phyloP scores from a whole-genome alignment of 2,888 invertebrate genomes.

The Cryptophagus acutangulus region DNA sequence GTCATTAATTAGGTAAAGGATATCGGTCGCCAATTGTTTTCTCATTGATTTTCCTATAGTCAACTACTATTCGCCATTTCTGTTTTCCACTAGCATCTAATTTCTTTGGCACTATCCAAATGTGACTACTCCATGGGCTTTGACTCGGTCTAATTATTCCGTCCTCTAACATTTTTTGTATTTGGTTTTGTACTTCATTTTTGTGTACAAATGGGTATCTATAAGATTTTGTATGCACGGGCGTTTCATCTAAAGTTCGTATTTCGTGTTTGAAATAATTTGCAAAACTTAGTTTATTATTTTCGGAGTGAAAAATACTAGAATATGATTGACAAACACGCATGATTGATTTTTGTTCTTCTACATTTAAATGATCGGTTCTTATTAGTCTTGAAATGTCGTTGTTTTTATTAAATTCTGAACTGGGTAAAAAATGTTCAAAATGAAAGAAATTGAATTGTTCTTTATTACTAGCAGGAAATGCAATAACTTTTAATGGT shows the following conservation, averaged over 20 bases:
- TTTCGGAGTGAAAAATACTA: slow-evolving; percentile 17
- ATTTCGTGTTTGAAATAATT: slow-evolving; percentile 22
- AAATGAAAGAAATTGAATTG: slow-evolving; percentile 1
- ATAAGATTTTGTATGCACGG: slow-evolving; percentile 20
- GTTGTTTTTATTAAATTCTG: not conserved
- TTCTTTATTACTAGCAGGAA: not conserved
- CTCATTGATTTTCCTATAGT: no score
- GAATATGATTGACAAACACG: slow-evolving; percentile 15
- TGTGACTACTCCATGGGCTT: not conserved
- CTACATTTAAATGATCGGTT: slow-evolving; percentile 19
- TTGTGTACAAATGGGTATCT: slow-evolving; percentile 20
- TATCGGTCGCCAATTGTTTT: slow-evolving; percentile 7
- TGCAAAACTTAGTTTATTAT: slow-evolving; percentile 16
- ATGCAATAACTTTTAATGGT: slow-evolving; percentile 6
- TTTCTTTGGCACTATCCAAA: slow-evolving; percentile 4
- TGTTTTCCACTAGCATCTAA: not conserved
- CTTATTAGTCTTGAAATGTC: slow-evolving; percentile 9
- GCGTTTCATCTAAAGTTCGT: slow-evolving; percentile 18
- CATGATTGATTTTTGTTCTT: slow-evolving; percentile 20
- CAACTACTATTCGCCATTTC: slow-evolving; percentile 8
- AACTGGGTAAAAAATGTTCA: not conserved
- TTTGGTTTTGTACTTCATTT: slow-evolving; percentile 19
- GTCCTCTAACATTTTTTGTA: slow-evolving; percentile 9
- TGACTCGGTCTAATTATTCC: not conserved
- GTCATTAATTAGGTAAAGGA: not conserved